A percentile compares a stretch with the other conserved stretches of the same genome.
Evolutionary conservation across 2,113 vertebrate species (phyloP).

Genomic region (Hymenochirus boettgeri): DNA sequence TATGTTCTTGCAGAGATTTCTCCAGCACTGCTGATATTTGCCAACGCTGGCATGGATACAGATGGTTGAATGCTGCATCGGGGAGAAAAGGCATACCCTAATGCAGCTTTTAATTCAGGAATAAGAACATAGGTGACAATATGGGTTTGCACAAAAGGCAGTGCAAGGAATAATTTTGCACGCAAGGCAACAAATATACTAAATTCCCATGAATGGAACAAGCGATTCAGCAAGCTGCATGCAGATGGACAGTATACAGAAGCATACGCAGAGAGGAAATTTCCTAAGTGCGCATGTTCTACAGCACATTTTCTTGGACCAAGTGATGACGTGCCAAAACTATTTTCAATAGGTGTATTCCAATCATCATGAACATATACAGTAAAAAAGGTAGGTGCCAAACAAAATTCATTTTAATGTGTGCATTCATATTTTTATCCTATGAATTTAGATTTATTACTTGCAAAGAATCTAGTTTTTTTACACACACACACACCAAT

Average conservation of each 20-base stretch:
- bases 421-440: not conserved
- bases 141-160: slow-evolving; percentile 14
- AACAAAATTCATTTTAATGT: not conserved
- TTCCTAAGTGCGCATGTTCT: slow-evolving; percentile 62
- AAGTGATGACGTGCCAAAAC: slow-evolving; percentile 71
- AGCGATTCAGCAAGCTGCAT: slow-evolving; percentile 52
- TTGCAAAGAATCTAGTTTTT: no score
- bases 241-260: slow-evolving; percentile 65
- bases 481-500: no score
- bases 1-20: slow-evolving; percentile 47
- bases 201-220: slow-evolving; percentile 49
- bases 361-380: slow-evolving; percentile 61
- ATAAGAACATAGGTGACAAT: slow-evolving; percentile 43
- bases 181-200: slow-evolving; percentile 45
- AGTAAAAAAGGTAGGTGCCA: slow-evolving; percentile 69
- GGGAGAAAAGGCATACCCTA: slow-evolving; percentile 19
- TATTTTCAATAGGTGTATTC: slow-evolving; percentile 62
- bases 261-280: slow-evolving; percentile 56
- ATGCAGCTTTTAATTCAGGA: slow-evolving; percentile 49
- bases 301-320: slow-evolving; percentile 60
- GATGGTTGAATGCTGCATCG: slow-evolving; percentile 63
- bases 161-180: slow-evolving; percentile 52
- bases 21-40: slow-evolving; percentile 41
- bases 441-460: no score
- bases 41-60: slow-evolving; percentile 63